Evolutionary conservation across 2,113 vertebrate species (phyloP), one percentile per base, ranked within the genome.

Genomic region (Anolis sagrei): DNA sequence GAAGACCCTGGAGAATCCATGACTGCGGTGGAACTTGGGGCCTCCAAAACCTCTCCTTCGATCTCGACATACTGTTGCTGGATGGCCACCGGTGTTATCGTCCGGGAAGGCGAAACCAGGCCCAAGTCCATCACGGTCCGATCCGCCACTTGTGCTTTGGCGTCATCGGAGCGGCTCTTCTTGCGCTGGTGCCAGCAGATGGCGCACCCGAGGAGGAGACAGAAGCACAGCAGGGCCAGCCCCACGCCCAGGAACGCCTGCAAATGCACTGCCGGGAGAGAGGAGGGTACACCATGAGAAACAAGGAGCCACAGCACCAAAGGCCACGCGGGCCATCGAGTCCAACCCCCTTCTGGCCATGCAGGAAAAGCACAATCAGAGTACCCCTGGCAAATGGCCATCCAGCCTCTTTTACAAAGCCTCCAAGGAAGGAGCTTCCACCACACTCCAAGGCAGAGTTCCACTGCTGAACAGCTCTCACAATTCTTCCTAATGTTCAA

Each of bases 201-300:
- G 49, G 96, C 81, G 11, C 97, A 98, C 39, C 96, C 93, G 11
- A 97, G 93, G 73, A 97, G 94, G 78, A 96, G 87, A 66, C 94
- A 95, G 95, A 97, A 97, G 92, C 95, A 97, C 83, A 97, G 91
- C 25, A 97, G 83, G 7, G 96, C 95, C 86, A 97, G 93, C 34
- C 95, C 96, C 8, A 94, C 84, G 1, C 96, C 95, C 68, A 97
- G 93, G 83, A 97, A 90, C 32, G 95, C 87, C 95, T 96, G 97
- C 84, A 96, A 88, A 88, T 94, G 94, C 69, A 89, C 97, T 97
- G 79, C 44, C 89, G 77, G 92, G 69, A 92, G 76, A 75, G 44
- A 84, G n/a, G 27, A 66, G 23, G 18, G 25, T 2, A 25, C 64
- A 7, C 21, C 25, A 36, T 68, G 11, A 73, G 7, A 79, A 58